Percentiles rank a stretch among this genome's conserved stretches.
These are phyloP conservation scores for Protosalanx chinensis DNA, from an alignment of 2,797 vertebrate species.

Conservation along the genomic window DNA sequence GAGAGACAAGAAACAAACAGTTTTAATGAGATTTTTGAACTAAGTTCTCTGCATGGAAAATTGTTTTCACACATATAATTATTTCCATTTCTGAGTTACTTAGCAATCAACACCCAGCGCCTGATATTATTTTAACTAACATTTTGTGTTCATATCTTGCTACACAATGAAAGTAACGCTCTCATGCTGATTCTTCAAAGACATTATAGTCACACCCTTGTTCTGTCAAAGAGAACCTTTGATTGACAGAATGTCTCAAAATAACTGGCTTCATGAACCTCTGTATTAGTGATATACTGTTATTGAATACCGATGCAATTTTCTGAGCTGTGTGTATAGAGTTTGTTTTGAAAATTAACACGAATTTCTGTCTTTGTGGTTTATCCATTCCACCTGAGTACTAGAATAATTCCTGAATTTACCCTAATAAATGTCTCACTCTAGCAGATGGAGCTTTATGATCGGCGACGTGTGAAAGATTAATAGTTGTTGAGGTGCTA, in stretches of 20 bases:
- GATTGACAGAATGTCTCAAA: not conserved
- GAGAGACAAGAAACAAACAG: not conserved
- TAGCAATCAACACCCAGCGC: slow-evolving; percentile 7
- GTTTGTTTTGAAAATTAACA: slow-evolving; percentile 31
- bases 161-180: slow-evolving; percentile 1
- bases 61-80: not conserved
- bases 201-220: not conserved
- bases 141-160: slow-evolving; percentile 16
- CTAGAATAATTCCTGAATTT: slow-evolving; percentile 37
- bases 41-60: not conserved
- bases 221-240: not conserved
- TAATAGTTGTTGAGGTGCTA: slow-evolving; percentile 54
- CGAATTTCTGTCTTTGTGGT: slow-evolving; percentile 29
- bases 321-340: slow-evolving; percentile 23
- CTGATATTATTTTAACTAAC: slow-evolving; percentile 3
- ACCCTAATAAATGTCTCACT: slow-evolving; percentile 38
- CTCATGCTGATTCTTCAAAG: slow-evolving; percentile 3
- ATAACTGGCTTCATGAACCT: not conserved
- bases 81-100: slow-evolving; percentile 3
- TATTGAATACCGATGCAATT: not conserved
- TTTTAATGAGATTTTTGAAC: slow-evolving; percentile 22
- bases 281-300: not conserved
- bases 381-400: slow-evolving; percentile 40
- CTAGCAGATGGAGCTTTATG: slow-evolving; percentile 58
- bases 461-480: slow-evolving; percentile 52